phyloP scores from a whole-genome alignment of 2,888 invertebrate species.

The Polydrusus pterygomalis region DNA sequence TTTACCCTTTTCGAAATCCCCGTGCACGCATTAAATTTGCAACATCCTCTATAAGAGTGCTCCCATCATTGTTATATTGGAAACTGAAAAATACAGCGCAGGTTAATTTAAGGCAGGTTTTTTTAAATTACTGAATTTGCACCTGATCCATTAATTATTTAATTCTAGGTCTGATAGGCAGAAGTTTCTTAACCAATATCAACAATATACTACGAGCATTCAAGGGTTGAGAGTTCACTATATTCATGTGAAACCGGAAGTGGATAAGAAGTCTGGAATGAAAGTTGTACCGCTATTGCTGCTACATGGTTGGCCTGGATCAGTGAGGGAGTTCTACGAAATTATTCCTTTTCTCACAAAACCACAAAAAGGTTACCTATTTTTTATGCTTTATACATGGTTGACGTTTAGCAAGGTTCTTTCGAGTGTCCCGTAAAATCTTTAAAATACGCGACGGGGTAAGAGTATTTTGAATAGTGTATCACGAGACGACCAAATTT shows the following conservation, averaged over 20 bases:
- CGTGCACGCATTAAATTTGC: too few relatives aligned
- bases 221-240: constrained; percentile 79
- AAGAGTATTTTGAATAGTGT: too few relatives aligned
- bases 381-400: background rate
- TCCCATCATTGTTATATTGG: too few relatives aligned
- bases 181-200: constrained; percentile 77
- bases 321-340: constrained; percentile 88
- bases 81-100: too few relatives aligned
- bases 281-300: constrained; percentile 81
- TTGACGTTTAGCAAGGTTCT: background rate
- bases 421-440: too few relatives aligned
- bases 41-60: too few relatives aligned
- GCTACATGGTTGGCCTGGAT: constrained; percentile 94
- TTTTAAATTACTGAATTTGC: too few relatives aligned
- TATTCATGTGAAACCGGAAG: constrained; percentile 74
- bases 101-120: too few relatives aligned
- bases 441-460: too few relatives aligned
- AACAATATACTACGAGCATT: constrained; percentile 82
- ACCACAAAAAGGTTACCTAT: constrained; percentile 68
- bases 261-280: constrained; percentile 57
- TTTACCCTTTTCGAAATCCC: too few relatives aligned
- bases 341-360: constrained; percentile 81
- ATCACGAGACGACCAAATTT: too few relatives aligned
- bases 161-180: constrained; percentile 74
- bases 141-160: background rate